Evolutionary conservation across 2,888 invertebrate genomes (phyloP).

Genomic region (Troides helena): DNA sequence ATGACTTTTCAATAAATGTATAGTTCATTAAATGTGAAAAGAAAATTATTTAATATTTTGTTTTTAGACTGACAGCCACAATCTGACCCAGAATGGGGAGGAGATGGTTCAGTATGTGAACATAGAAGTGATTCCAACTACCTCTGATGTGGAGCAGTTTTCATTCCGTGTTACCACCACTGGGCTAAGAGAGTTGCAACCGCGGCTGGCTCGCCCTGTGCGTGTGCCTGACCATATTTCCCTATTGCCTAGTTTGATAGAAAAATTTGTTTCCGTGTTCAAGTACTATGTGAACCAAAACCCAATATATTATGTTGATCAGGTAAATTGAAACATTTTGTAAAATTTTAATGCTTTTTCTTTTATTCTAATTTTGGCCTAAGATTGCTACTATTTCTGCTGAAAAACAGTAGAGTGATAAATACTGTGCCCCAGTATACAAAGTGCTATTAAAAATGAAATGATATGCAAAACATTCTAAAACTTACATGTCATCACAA

Average conservation of each 20-base stretch:
- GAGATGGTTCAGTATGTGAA: slow-evolving; percentile 89
- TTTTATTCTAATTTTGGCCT: too few species aligned
- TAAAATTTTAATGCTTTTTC: too few species aligned
- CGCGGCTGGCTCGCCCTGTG: slow-evolving; percentile 51
- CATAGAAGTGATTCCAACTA: slow-evolving; percentile 85
- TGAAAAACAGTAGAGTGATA: too few species aligned
- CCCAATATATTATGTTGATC: slow-evolving; percentile 79
- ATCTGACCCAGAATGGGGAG: slow-evolving; percentile 84
- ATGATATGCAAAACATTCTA: too few species aligned
- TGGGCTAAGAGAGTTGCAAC: slow-evolving; percentile 87
- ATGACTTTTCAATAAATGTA: too few species aligned
- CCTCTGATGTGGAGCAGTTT: slow-evolving; percentile 81
- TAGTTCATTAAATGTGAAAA: too few species aligned
- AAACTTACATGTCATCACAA: too few species aligned
- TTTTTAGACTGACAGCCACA: slow-evolving; percentile 83
- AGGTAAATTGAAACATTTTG: slow-evolving; percentile 57
- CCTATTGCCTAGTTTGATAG: slow-evolving; percentile 86
- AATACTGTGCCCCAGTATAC: too few species aligned
- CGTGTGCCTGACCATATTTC: slow-evolving; percentile 63
- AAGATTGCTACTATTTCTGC: too few species aligned
- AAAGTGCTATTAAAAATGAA: too few species aligned
- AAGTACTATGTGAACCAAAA: slow-evolving; percentile 86
- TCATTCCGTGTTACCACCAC: slow-evolving; percentile 87
- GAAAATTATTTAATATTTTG: background rate
- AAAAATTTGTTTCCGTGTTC: slow-evolving; percentile 92